Base-by-base conservation (phyloP, 1,140 invertebrate genomes). In the Drosophila lacertosa region DNA sequence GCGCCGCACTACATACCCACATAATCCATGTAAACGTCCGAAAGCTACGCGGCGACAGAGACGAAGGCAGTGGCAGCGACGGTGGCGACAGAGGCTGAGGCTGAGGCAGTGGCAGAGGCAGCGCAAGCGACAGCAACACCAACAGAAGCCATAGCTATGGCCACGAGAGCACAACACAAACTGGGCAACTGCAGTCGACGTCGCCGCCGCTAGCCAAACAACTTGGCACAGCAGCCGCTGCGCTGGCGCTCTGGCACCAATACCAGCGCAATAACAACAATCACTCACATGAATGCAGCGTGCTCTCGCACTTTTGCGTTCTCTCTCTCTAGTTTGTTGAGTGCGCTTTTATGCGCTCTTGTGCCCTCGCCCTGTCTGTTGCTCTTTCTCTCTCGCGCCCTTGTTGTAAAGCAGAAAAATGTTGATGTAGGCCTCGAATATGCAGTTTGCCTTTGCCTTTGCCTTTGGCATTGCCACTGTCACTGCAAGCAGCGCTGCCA, bases 351-450 rank as follows among this genome's bases (percentile, higher is more conserved):
- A 24, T 16, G 33, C 37, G 33, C 51, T 35, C 16, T 42, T 13
- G 26, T n/a, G n/a, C 40, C 35, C 44, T 37, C 40, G 40, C 15
- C 33, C 24, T 37, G 18, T 18, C 24, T 57, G 37, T 37, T n/a
- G 16, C 54, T 66, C 67, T 40, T 15, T 50, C 48, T 55, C 33
- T 35, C 13, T 48, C 16, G 50, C 79, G 79, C 79, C 79, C 75
- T 86, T 84, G 81, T 45, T 73, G 62, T 48, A 65, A 39, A 54
- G 53, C 57, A 54, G 57, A 74, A 82, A 86, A 88, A 82, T 88
- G 82, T 88, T 88, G 82, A 88, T 89, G 82, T 78, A 88, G 82
- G 82, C 82, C 83, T 88, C 82, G 83, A 86, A 88, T 69, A 81
- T 88, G 82, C 82, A 88, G 77, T 86, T 86, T 82, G 83, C 77